These are phyloP conservation scores for Solenopsis invicta DNA, from an alignment of 1,140 invertebrate genomes.

Conservation along the genomic window DNA sequence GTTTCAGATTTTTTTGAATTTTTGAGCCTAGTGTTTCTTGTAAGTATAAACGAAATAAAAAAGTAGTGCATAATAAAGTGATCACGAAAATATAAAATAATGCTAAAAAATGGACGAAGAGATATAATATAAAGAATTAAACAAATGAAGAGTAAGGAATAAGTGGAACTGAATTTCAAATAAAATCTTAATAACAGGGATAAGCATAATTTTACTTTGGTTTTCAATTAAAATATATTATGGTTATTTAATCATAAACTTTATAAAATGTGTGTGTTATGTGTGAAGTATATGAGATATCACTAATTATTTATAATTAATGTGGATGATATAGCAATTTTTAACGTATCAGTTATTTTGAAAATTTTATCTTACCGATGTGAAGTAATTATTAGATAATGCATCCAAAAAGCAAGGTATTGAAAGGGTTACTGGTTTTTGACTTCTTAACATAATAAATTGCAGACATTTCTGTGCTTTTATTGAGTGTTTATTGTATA, in stretches of 20 bases:
- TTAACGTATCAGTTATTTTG: background rate
- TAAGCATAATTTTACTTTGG: background rate
- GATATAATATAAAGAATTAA: background rate
- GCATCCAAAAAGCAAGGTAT: constrained; percentile 63
- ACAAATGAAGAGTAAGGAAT: background rate
- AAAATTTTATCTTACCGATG: constrained; percentile 13
- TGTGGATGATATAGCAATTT: background rate
- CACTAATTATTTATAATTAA: background rate
- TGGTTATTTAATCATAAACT: background rate
- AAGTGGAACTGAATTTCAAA: background rate
- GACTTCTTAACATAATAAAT: constrained; percentile 40
- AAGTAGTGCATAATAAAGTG: too few species aligned
- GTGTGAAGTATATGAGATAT: background rate
- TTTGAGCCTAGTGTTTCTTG: too few species aligned
- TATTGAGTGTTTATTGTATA: background rate
- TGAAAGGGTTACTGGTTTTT: constrained; percentile 67
- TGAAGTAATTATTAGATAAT: constrained; percentile 69
- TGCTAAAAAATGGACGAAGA: background rate
- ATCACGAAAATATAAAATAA: too few species aligned
- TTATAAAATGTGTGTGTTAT: background rate
- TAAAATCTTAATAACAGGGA: too few species aligned
- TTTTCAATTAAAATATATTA: background rate
- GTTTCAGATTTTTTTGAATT: too few species aligned
- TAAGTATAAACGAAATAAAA: too few species aligned
- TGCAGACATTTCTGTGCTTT: background rate